These are phyloP conservation scores for Butorides virescens DNA, from an alignment of 2,113 vertebrate genomes.

Conservation along the genomic window DNA sequence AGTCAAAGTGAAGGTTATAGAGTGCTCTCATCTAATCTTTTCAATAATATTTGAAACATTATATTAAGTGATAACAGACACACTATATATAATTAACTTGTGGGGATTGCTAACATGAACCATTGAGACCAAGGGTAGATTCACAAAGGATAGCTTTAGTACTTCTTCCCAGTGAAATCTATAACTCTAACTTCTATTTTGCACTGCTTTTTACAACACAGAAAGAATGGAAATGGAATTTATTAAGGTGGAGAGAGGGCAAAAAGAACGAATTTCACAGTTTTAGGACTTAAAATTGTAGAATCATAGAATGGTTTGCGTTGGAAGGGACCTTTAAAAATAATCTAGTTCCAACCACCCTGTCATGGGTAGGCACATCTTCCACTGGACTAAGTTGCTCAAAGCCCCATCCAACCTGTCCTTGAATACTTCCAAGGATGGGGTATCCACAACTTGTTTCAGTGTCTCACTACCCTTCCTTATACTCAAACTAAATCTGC, in stretches of 20 bases:
- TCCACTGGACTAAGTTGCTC: background rate
- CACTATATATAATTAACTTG: background rate
- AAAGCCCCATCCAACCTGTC: background rate
- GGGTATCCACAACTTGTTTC: background rate
- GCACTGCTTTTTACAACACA: background rate
- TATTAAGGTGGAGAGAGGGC: background rate
- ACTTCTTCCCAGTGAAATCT: background rate
- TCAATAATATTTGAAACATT: background rate
- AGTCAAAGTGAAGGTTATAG: background rate
- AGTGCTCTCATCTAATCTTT: background rate
- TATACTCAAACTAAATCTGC: background rate
- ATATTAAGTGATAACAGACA: background rate
- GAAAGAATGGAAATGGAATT: background rate
- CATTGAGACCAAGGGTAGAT: background rate
- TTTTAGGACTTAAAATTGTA: background rate
- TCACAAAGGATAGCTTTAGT: background rate
- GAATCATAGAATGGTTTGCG: background rate
- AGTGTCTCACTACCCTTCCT: background rate
- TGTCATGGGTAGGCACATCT: too few relatives aligned
- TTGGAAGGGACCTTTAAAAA: background rate
- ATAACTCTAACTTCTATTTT: background rate
- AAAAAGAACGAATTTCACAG: background rate
- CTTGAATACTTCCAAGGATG: background rate
- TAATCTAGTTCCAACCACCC: background rate
- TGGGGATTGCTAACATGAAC: background rate